phyloP scores from a whole-genome alignment of 2,113 vertebrate genomes.

The Nyctibius bracteatus region DNA sequence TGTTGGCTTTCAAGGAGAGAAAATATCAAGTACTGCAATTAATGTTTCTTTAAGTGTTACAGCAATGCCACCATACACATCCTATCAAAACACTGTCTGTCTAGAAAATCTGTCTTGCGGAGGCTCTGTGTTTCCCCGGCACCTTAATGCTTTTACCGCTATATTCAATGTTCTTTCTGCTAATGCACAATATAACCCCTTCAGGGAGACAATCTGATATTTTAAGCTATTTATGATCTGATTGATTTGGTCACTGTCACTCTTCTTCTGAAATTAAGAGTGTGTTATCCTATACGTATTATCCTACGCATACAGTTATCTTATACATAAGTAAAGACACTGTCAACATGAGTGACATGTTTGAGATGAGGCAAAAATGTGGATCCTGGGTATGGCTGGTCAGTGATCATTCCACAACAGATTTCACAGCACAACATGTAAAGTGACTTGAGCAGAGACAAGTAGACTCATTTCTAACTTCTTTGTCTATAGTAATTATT shows the following conservation, averaged over 20 bases:
- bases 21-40: neutral
- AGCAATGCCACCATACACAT: neutral
- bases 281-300: too few relatives aligned
- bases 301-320: too few relatives aligned
- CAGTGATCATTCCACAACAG: neutral
- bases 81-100: fast-evolving
- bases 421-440: neutral
- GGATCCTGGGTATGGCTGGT: neutral
- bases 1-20: neutral
- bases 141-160: neutral
- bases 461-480: neutral
- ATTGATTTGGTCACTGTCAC: neutral
- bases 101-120: neutral
- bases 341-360: fast-evolving
- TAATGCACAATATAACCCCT: neutral
- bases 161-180: neutral
- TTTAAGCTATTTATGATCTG: neutral
- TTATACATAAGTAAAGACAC: neutral
- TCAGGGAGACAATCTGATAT: neutral
- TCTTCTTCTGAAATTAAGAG: neutral
- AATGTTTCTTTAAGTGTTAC: neutral
- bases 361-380: neutral
- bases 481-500: neutral
- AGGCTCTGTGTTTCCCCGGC: neutral
- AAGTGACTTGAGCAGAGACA: neutral